phyloP scores from a whole-genome alignment of 2,888 invertebrate species.

The Eulithis prunata region DNA sequence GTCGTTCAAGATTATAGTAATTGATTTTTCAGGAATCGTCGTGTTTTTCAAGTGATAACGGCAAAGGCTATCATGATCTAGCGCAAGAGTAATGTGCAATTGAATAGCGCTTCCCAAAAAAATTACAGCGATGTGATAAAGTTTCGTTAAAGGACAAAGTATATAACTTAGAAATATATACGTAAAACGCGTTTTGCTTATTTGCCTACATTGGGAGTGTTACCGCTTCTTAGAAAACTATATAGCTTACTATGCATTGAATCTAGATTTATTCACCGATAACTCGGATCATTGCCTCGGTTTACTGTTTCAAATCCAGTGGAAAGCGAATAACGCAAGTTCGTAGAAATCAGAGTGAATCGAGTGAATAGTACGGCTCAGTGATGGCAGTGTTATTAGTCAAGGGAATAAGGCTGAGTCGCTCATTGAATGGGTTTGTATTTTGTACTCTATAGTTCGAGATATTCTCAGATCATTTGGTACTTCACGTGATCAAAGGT shows the following conservation, averaged over 20 bases:
- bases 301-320: conserved; percentile 23
- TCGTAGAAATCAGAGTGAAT: conserved; percentile 10
- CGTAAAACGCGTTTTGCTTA: background rate
- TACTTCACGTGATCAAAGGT: too few species aligned
- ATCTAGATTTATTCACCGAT: conserved; percentile 16
- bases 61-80: too few species aligned
- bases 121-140: too few species aligned
- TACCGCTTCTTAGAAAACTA: conserved; percentile 1
- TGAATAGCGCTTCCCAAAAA: too few species aligned
- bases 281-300: conserved; percentile 13
- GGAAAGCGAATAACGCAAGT: conserved; percentile 16
- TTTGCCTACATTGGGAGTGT: background rate
- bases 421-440: too few species aligned
- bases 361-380: conserved; percentile 3
- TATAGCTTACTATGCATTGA: conserved; percentile 2
- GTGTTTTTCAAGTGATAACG: too few species aligned
- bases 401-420: background rate
- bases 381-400: conserved; percentile 9
- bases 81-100: too few species aligned
- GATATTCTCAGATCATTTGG: too few species aligned
- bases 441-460: too few species aligned
- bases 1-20: too few species aligned
- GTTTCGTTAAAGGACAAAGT: too few species aligned
- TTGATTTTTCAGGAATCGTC: too few species aligned
- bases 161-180: conserved; percentile 22